Evolutionary conservation across 2,797 vertebrate genomes (phyloP).

Genomic region (Spondyliosoma cantharus): DNA sequence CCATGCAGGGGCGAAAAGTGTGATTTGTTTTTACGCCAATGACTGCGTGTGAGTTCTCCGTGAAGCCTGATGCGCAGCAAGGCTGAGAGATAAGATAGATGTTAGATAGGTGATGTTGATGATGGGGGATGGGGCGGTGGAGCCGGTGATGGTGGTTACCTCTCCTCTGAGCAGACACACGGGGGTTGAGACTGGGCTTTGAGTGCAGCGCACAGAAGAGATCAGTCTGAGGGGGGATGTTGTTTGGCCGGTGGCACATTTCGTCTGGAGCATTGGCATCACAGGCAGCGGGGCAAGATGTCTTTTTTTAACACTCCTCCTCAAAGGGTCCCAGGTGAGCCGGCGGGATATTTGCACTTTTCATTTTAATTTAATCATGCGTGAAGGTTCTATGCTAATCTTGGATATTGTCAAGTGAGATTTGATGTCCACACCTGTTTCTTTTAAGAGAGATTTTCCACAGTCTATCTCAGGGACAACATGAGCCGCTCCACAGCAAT

Average conservation of each 20-base stretch:
- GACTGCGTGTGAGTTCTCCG: constrained; percentile 37
- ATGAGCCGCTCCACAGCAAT: background rate
- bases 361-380: constrained; percentile 38
- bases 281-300: constrained; percentile 3
- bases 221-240: constrained; percentile 1
- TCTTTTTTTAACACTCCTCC: constrained; percentile 31
- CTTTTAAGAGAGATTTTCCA: constrained; percentile 19
- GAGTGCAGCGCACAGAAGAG: constrained; percentile 24
- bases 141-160: constrained; percentile 27
- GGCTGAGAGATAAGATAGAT: constrained; percentile 32
- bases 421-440: constrained; percentile 41
- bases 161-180: constrained; percentile 21
- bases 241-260: constrained; percentile 21
- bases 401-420: constrained; percentile 40
- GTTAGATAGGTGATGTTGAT: constrained; percentile 40
- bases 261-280: constrained; percentile 24
- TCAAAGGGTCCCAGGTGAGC: constrained; percentile 20
- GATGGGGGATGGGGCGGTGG: constrained; percentile 6
- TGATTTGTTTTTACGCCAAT: constrained; percentile 42
- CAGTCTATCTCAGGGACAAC: constrained; percentile 27
- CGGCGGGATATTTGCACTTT: constrained; percentile 26
- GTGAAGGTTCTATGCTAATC: constrained; percentile 44
- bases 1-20: constrained; percentile 50
- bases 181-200: constrained; percentile 25
- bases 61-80: constrained; percentile 37